Conservation (phyloP, 53 echinoderm and acorn worm species). For the Holothuria scabra region DNA sequence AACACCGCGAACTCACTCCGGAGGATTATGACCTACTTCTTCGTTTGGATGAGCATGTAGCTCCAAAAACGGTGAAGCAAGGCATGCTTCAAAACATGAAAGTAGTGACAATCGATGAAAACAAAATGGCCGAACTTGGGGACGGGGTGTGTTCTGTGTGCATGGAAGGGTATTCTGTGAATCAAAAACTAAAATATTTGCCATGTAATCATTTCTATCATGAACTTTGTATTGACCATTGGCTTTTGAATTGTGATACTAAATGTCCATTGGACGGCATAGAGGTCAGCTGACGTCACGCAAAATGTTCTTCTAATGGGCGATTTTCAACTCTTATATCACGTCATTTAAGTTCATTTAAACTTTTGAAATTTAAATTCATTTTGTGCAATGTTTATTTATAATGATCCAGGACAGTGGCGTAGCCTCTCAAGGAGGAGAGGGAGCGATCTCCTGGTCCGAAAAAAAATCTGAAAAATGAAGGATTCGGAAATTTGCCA, state of each 20-base stretch:
- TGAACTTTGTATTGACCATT: conserved; percentile 79
- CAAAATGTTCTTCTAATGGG: no score
- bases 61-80: conserved; percentile 67
- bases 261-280: conserved; percentile 89
- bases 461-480: no score
- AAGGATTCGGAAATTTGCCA: no score
- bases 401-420: no score
- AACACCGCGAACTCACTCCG: conserved; percentile 84
- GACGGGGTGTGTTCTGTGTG: conserved; percentile 74
- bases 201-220: conserved; percentile 89
- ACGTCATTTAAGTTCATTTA: no score
- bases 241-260: conserved; percentile 79
- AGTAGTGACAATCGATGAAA: conserved; percentile 48
- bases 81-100: conserved; percentile 51
- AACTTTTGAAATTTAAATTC: no score
- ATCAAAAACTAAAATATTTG: conserved; percentile 72
- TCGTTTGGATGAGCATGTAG: conserved; percentile 77
- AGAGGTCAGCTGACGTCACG: conserved; percentile 64
- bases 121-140: conserved; percentile 29
- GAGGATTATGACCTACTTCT: conserved; percentile 95
- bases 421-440: no score
- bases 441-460: no score
- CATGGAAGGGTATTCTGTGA: conserved; percentile 72
- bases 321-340: no score
- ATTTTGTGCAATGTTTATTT: no score